Evolutionary conservation across 2,888 invertebrate genomes (phyloP).

Genomic region (Proisotoma minuta): DNA sequence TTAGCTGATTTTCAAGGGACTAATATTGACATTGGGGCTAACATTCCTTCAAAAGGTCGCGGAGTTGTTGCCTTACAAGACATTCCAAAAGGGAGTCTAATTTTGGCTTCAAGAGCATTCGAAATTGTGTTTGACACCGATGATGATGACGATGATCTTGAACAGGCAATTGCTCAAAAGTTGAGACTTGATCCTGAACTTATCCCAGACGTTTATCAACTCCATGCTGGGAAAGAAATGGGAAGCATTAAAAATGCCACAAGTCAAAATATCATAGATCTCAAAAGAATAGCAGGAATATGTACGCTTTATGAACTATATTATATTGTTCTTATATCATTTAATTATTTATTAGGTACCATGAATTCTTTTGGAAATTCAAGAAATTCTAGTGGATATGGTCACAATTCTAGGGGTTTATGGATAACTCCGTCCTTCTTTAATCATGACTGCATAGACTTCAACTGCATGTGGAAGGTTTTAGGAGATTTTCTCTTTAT

Average conservation of each 20-base stretch:
- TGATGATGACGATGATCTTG: constrained; percentile 21
- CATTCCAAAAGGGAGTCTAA: constrained; percentile 18
- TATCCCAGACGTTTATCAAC: constrained; percentile 15
- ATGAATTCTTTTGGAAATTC: constrained; percentile 32
- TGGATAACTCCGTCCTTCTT: constrained; percentile 32
- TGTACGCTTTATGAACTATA: constrained; percentile 10
- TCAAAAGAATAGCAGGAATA: neutral
- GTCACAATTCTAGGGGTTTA: constrained; percentile 30
- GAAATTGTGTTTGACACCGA: constrained; percentile 29
- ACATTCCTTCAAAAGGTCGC: constrained; percentile 24
- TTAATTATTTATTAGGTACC: too few relatives aligned
- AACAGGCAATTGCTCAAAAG: constrained; percentile 23
- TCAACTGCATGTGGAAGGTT: constrained; percentile 33
- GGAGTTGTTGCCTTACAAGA: constrained; percentile 28
- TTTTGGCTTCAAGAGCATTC: constrained; percentile 34
- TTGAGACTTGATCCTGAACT: constrained; percentile 16
- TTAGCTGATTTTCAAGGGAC: neutral
- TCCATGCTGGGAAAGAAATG: constrained; percentile 23
- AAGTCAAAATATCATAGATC: neutral
- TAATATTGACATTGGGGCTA: neutral
- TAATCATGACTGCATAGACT: constrained; percentile 30
- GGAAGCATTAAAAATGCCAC: constrained; percentile 1
- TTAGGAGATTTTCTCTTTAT: constrained; percentile 33
- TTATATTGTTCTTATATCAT: constrained; percentile 27
- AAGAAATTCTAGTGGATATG: constrained; percentile 23